Evolutionary conservation across 2,888 invertebrate genomes (phyloP).

Genomic region (Dolichomitus sp.): DNA sequence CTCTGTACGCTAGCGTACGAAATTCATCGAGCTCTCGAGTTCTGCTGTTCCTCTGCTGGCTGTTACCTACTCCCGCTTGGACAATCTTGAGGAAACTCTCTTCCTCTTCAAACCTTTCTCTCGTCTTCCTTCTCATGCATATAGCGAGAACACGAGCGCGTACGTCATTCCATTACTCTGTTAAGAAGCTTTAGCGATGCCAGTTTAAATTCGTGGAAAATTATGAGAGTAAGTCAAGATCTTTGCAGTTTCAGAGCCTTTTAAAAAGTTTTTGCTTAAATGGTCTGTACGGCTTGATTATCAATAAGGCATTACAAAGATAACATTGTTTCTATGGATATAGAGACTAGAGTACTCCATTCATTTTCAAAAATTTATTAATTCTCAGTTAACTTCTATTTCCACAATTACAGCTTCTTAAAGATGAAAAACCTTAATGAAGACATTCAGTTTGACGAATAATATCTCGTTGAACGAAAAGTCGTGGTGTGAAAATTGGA

Average conservation of each 20-base stretch:
- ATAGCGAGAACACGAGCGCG: not conserved
- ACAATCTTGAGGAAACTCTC: slow-evolving; percentile 53
- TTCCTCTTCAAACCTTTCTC: slow-evolving; percentile 20
- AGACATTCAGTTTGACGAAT: not conserved
- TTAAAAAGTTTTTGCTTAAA: not conserved
- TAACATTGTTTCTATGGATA: no score
- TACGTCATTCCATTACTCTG: slow-evolving; percentile 53
- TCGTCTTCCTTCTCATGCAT: slow-evolving; percentile 33
- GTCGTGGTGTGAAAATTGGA: not conserved
- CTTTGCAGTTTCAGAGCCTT: not conserved
- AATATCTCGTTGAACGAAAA: not conserved
- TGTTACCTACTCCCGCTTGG: slow-evolving; percentile 43
- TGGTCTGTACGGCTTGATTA: no score
- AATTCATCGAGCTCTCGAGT: slow-evolving; percentile 75
- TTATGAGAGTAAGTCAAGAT: not conserved
- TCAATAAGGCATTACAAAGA: no score
- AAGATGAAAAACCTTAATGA: not conserved
- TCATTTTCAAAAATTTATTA: no score
- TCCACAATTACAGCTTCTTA: no score
- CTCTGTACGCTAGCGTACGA: slow-evolving; percentile 69
- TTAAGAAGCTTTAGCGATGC: not conserved
- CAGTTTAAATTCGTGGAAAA: not conserved
- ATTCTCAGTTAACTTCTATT: no score
- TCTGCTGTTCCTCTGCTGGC: slow-evolving; percentile 26
- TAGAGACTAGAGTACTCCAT: no score